Base-by-base conservation (phyloP, 2,113 vertebrate genomes). In the Pandion haliaetus region DNA sequence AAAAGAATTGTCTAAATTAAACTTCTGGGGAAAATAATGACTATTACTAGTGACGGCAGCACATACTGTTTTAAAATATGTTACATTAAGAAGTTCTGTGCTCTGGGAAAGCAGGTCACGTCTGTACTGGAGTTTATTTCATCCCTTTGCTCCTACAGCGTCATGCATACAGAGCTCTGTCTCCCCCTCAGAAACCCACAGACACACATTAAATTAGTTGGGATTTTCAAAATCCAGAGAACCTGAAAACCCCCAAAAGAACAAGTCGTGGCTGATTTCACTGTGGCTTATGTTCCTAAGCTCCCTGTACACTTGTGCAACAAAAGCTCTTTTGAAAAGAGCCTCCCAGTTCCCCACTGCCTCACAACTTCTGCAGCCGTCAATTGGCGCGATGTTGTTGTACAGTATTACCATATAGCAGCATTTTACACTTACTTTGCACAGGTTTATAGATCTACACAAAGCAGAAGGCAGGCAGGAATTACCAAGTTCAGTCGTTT, bases 341-440 rank as follows among this genome's bases (percentile, higher is more conserved):
- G 20, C 14, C 38, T 87, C 36, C 26, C 61, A 71, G 34, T 40
- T 91, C 69, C 71, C 57, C 42, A 40, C 38, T 59, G 67, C 58
- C 45, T 79, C 82, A 63, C 90, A 79, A 49, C 14, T 55, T 61
- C 52, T 34, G 40, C 49, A 88, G 82, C 14, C 74, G 63, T 76
- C 86, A 83, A 14, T 2, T 66, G 59, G 24, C 0, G 0, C 1
- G 1, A 74, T 6, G 3, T 1, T 82, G 8, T 21, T 29, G 2
- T 32, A 71, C 1, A 24, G 8, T 16, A 31, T 34, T 36, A 42
- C 66, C 82, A 78, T 44, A 78, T 55, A 54, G 59, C 12, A 86
- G 65, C 65, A 55, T 66, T 94, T 91, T 61, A 78, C 65, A 57
- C 58, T 55, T 31, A 44, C 59, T 91, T 82, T 72, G 65, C 65